Percentiles rank a stretch among this genome's conserved stretches.
phyloP scores from a whole-genome alignment of 2,113 vertebrate species.

The Emydura subglobosa region DNA sequence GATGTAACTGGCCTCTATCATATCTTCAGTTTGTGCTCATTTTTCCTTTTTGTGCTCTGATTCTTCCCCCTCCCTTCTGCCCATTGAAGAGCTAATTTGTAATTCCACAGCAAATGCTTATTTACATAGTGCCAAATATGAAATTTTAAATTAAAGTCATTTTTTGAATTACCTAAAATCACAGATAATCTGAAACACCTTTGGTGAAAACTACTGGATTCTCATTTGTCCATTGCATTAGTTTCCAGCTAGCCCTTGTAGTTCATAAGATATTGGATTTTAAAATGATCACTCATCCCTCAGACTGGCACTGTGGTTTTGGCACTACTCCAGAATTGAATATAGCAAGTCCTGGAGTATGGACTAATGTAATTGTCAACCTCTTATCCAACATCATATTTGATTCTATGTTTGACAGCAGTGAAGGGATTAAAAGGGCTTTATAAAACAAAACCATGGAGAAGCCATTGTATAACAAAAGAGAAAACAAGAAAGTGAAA shows the following conservation, averaged over 20 bases:
- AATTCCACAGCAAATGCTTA: background rate
- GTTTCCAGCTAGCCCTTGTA: background rate
- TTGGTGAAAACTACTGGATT: background rate
- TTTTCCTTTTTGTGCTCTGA: background rate
- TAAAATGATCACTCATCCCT: background rate
- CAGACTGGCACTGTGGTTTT: background rate
- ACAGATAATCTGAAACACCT: background rate
- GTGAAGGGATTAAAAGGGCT: background rate
- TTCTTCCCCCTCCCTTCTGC: background rate
- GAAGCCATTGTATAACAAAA: background rate
- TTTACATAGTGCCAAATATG: background rate
- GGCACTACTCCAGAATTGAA: background rate
- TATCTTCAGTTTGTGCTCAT: background rate
- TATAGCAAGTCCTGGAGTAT: background rate
- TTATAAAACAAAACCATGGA: background rate
- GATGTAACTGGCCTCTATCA: background rate
- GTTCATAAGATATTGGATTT: background rate
- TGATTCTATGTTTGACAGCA: background rate
- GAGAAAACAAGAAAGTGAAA: slow-evolving; percentile 12
- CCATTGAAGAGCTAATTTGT: background rate
- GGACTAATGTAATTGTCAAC: background rate
- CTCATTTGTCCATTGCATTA: background rate
- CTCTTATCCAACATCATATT: background rate
- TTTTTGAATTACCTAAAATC: background rate
- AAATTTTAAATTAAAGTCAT: background rate